Evolutionary conservation across 53 echinoderm and acorn worm genomes (phyloP), one percentile per base, ranked within the genome.

Genomic region (Astropecten irregularis): DNA sequence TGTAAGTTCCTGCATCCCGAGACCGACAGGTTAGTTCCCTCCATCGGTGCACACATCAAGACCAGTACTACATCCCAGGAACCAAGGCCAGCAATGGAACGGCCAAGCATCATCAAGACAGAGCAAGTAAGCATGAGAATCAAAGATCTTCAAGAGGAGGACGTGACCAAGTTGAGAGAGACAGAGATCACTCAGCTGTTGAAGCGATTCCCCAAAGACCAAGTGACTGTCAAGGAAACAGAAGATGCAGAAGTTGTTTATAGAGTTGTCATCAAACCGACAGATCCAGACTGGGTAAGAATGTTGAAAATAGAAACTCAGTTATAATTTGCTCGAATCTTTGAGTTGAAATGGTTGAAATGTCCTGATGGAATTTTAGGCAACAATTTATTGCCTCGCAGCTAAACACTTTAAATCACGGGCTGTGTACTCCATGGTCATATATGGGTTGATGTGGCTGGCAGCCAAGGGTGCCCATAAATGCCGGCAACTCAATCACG

Each of bases 251-350:
- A 81, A 11, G 73, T 66, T 16, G 54, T 85, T 16, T 94, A 92
- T 73, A 87, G 90, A 46, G 72, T 96, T 48, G 82, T 82, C 35
- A 27, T 92, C 37, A 89, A 74, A 51, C 97, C 97, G 6, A 85
- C 90, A 29, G 97, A 96, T 73, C 97, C 97, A 40, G 97, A 96
- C 42, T 94, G 97, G 97, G 97, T 96, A 68, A 83, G 67, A 28
- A 40, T 37, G 3, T 42, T 6, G 8, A 21, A 35, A 33, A 21
- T 2, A 19, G 26, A 54, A 54, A 54, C 9, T 3, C n/a, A n/a
- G n/a, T 25, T 25, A 15, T 25, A 31, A 23, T 60, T 31, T 60
- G 9, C 4, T 21, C 15, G 2, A 0, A 25, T 25, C 0, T 23
- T 4, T 58, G 14, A 29, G 3, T 8, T 15, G 26, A 3, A 16